Evolutionary conservation across 2,888 invertebrate species (phyloP), one percentile per base, ranked within the genome.

Genomic region (Mimumesa dahlbomi): DNA sequence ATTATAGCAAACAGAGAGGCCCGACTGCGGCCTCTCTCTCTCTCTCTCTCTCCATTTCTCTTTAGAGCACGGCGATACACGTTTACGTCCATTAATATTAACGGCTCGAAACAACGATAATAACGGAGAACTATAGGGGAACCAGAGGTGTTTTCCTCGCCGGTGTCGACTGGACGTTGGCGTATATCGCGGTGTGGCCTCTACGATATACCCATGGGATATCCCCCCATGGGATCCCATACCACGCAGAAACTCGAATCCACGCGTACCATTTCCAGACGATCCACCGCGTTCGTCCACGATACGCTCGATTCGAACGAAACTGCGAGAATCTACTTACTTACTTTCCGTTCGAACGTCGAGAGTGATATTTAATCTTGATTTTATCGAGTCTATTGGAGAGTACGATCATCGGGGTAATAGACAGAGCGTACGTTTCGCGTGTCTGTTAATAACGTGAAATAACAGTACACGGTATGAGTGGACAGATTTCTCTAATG

Each of bases 1-100:
- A 87, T 87, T 86, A 84, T 62, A 68, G 67, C 64, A 57, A 75
- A 69, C 69, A 63, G 65, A 62, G 75, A 69, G 63, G 61, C 45
- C 49, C 49, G 50, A 38, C 45, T 34, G 29, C 53, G 36, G 45
- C 52, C 22, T 25, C 25, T 46, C 57, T n/a, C 21, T 56, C 36
- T 48, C 40, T 48, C 46, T 45, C 31, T 40, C 57, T 42, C 58
- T 72, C 54, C 53, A 69, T 74, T 62, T 63, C 72, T 65, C 64
- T 62, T 59, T 46, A 59, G 48, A 22, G 57, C 67, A 53, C 65
- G 72, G 67, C 80, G 67, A 71, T 80, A 68, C 67, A 54, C 75
- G 73, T 75, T 78, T 77, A 79, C 77, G 75, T 82, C 82, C 79
- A 85, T 87, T 85, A 87, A 86, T 85, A 85, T 87, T 84, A 85